Base-by-base conservation (phyloP, 2,113 vertebrate species). In the Apodemus speciosus region DNA sequence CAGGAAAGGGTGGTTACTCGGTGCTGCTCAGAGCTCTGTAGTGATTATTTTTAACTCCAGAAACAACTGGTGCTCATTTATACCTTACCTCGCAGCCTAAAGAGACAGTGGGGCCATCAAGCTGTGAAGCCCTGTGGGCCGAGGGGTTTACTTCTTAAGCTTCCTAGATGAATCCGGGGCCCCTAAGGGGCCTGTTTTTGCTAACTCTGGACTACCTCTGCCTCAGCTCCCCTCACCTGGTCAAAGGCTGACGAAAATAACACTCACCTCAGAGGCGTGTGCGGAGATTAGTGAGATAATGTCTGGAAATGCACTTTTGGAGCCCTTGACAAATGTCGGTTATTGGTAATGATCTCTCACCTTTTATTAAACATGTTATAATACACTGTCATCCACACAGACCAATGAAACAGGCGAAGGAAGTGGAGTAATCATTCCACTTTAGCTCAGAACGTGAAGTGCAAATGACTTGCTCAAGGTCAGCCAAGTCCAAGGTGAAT, bases 271-370 rank as follows among this genome's bases (percentile, higher is more conserved):
- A 95, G 84, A 90, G 66, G 85, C 64, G 56, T 40, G 25, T 77
- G 89, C 75, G 85, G 87, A 64, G 79, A 71, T 84, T 14, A 75
- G 89, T 97, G 95, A 97, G 91, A 93, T 95, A 94, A 96, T 87
- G 95, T 97, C 96, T 97, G 87, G 94, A 89, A 90, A 95, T 49
- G 71, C n/a, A 87, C 66, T 92, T 92, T 93, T 16, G 38, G 56
- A 84, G 89, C 46, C 71, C 49, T 83, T 73, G 73, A 96, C 94
- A 96, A 94, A 85, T 66, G 62, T 60, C 43, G 32, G 85, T 91
- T 85, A 93, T 86, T 94, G 83, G 92, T 96, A 92, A 87, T 86
- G 85, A 92, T 94, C 92, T 43, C 73, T 92, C 89, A 58, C 89
- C 87, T 84, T 94, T 89, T 92, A 88, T 94, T 86, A 94, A 94